Evolutionary conservation across 2,113 vertebrate species (phyloP).

Genomic region (Pitta sordida): DNA sequence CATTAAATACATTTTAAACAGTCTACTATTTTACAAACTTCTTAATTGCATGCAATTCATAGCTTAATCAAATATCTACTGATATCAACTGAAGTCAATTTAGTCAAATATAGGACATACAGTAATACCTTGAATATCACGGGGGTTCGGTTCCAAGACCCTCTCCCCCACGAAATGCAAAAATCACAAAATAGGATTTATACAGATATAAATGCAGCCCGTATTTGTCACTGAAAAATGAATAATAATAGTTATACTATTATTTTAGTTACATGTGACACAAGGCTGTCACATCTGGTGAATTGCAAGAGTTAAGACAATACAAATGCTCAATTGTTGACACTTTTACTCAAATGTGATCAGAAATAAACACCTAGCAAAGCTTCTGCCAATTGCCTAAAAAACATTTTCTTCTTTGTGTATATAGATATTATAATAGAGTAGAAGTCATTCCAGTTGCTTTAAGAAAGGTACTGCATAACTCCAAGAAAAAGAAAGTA

Average conservation of each 20-base stretch:
- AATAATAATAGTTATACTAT: background rate
- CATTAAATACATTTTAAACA: background rate
- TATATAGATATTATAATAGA: background rate
- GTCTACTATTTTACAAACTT: background rate
- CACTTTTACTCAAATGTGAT: background rate
- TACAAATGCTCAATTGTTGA: background rate
- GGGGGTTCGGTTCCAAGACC: no score
- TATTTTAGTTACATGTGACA: background rate
- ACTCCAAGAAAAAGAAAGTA: background rate
- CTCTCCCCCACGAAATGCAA: no score
- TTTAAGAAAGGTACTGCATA: background rate
- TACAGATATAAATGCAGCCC: no score
- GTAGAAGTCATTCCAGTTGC: background rate
- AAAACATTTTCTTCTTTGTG: background rate
- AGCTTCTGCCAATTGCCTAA: background rate
- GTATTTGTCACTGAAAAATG: background rate
- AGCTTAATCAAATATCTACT: background rate
- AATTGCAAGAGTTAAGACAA: background rate
- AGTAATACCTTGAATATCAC: no score
- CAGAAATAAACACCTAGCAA: background rate
- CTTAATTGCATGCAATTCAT: background rate
- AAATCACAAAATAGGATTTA: no score
- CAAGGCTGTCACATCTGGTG: background rate
- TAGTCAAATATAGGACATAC: constrained; percentile 1
- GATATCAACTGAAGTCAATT: background rate